phyloP scores from a whole-genome alignment of 2,888 invertebrate genomes.

The Trichopoda pennipes region DNA sequence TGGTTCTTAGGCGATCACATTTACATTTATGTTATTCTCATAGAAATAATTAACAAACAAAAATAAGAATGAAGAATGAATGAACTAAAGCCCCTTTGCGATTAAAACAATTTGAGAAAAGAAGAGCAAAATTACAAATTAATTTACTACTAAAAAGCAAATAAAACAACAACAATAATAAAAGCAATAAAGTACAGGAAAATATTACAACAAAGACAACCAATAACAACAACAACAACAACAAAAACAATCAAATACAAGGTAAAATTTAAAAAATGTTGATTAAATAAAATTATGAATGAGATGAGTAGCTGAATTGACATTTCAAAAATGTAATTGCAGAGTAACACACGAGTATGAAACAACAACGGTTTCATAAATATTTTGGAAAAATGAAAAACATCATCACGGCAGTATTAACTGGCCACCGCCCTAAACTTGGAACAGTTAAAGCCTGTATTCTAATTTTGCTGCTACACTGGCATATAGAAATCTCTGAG shows the following conservation, averaged over 20 bases:
- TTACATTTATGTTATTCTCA: conserved; percentile 34
- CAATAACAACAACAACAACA: not conserved
- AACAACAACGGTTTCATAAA: conserved; percentile 47
- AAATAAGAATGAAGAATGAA: conserved; percentile 45
- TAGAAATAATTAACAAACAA: conserved; percentile 46
- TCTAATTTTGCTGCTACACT: conserved; percentile 58
- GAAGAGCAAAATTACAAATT: conserved; percentile 58
- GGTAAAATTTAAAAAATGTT: conserved; percentile 53
- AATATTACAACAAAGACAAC: conserved; percentile 21
- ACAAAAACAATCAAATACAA: conserved; percentile 45
- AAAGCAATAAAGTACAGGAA: conserved; percentile 32
- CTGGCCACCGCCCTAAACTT: conserved; percentile 66
- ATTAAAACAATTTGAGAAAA: conserved; percentile 59
- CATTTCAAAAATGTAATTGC: conserved; percentile 48
- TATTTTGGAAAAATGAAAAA: conserved; percentile 31
- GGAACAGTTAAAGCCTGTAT: conserved; percentile 32
- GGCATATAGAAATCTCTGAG: not conserved
- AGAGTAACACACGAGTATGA: conserved; percentile 49
- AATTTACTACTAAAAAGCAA: conserved; percentile 24
- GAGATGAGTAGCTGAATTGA: conserved; percentile 31
- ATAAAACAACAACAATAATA: not conserved
- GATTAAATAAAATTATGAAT: conserved; percentile 45
- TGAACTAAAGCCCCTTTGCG: conserved; percentile 35
- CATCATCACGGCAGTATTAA: conserved; percentile 2
- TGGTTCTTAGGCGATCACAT: conserved; percentile 39